Evolutionary conservation across 2,888 invertebrate genomes (phyloP).

Genomic region (Brachypalpus laphriformis): DNA sequence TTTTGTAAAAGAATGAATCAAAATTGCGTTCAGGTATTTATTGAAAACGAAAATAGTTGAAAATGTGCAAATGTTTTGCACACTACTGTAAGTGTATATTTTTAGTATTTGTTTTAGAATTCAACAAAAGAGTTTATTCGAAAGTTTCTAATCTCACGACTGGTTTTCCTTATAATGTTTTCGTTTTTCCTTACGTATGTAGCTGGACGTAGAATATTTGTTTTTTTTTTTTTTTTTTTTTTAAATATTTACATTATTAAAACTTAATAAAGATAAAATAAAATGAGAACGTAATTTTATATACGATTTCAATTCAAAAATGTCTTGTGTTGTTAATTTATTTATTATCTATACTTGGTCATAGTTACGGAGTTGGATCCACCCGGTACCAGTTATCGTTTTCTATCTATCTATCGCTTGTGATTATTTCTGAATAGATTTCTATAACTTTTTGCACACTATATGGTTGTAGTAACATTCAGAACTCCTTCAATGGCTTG

Average conservation of each 20-base stretch:
- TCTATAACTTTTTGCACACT: no score
- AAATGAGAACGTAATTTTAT: conserved; percentile 41
- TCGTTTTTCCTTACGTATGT: background rate
- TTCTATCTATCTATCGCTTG: no score
- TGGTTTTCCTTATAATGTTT: conserved; percentile 20
- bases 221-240: no score
- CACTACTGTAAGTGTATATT: background rate
- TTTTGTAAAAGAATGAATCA: no score
- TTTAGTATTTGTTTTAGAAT: background rate
- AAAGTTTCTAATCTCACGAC: conserved; percentile 23
- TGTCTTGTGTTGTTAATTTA: background rate
- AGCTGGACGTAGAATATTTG: background rate
- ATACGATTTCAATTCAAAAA: conserved; percentile 14
- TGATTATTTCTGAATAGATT: no score
- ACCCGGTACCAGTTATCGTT: no score
- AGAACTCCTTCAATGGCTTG: no score
- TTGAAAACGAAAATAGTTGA: no score
- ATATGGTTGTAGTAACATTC: no score
- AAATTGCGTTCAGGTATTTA: no score
- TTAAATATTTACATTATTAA: conserved; percentile 14
- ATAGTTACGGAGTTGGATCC: background rate
- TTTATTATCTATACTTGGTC: background rate
- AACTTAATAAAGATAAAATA: conserved; percentile 19
- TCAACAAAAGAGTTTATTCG: background rate
- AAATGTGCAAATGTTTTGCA: no score